These are phyloP conservation scores for Sebastes hubbsi DNA, from an alignment of 2,797 vertebrate species.

Conservation along the genomic window DNA sequence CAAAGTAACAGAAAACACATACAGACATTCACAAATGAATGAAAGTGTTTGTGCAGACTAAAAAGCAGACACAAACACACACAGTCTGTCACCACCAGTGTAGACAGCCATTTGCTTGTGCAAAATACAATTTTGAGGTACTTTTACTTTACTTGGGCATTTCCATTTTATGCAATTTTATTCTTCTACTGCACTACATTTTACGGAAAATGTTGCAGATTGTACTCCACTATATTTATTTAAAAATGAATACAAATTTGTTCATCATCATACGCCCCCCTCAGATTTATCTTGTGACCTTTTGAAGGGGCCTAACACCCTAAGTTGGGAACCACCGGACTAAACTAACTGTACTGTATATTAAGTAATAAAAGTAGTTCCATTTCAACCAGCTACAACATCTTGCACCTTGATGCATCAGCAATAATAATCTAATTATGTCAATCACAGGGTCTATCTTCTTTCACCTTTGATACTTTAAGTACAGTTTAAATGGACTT, in stretches of 20 bases:
- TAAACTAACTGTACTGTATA: neutral
- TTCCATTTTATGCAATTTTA: neutral
- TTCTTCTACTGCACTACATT: neutral
- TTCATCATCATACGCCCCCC: too few species aligned
- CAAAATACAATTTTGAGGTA: neutral
- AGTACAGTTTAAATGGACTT: neutral
- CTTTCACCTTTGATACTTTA: neutral
- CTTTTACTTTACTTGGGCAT: neutral
- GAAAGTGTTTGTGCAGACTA: neutral
- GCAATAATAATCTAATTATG: neutral
- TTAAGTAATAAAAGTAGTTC: neutral
- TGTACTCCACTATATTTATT: neutral
- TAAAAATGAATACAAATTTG: neutral
- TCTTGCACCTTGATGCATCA: neutral
- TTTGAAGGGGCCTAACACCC: neutral
- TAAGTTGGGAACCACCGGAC: neutral
- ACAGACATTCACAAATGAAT: neutral
- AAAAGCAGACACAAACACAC: neutral
- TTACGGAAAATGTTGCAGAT: neutral
- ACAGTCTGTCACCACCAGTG: neutral
- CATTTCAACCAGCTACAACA: neutral
- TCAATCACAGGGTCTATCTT: neutral
- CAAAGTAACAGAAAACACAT: neutral
- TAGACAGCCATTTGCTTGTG: neutral
- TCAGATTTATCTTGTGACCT: neutral